Percentiles rank a stretch among this genome's conserved stretches.
These are phyloP conservation scores for Aplysia californica DNA, from an alignment of 1,140 invertebrate genomes.

Conservation along the genomic window DNA sequence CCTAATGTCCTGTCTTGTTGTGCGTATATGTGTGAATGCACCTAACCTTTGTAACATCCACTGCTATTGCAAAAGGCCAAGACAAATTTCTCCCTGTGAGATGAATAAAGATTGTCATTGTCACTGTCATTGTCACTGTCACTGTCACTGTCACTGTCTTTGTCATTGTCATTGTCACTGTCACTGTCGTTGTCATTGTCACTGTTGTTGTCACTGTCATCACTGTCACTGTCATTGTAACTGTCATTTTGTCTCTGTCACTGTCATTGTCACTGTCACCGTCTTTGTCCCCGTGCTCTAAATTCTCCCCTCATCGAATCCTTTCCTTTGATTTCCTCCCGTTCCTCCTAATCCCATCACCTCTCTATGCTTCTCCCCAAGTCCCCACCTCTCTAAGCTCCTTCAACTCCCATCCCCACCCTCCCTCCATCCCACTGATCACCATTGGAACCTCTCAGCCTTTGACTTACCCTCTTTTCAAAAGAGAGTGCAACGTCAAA, in stretches of 20 bases:
- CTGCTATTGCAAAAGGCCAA: too few species aligned
- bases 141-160: too few species aligned
- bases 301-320: background rate
- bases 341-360: background rate
- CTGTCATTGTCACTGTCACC: background rate
- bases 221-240: background rate
- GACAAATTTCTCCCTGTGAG: too few species aligned
- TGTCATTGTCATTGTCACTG: too few species aligned
- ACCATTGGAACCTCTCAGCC: background rate
- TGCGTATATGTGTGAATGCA: too few species aligned
- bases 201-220: too few species aligned
- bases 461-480: background rate
- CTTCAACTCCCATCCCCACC: background rate
- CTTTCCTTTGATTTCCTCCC: background rate
- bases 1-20: too few species aligned
- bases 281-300: background rate
- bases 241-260: background rate
- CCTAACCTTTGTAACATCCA: too few species aligned
- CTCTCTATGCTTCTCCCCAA: background rate
- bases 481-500: background rate
- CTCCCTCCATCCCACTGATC: background rate
- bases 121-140: too few species aligned
- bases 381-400: background rate
- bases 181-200: too few species aligned
- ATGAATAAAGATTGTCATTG: too few species aligned